Evolutionary conservation across 2,888 invertebrate species (phyloP), one percentile per base, ranked within the genome.

Genomic region (Tubulanus polymorphus): DNA sequence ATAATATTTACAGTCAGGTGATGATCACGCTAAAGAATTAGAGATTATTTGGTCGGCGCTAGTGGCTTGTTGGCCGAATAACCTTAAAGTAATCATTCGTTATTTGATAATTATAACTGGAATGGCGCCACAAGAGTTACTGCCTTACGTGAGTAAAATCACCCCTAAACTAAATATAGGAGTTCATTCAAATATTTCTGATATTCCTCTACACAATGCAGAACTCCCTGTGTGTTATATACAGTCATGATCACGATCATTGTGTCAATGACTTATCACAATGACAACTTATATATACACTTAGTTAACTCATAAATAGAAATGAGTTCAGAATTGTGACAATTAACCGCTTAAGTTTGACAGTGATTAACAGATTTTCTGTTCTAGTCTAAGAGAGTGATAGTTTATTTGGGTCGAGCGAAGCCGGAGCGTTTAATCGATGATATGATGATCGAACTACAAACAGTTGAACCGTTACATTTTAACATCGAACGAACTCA

Each of bases 31-130:
- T 0, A 89, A 91, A 71, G 96, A 96, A 79, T 89, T 95, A 51
- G 96, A 96, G 79, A 90, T 93, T 74, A 83, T 97, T 35, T 99
- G 99, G 99, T 89, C 92, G 35, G 93, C 93, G 1, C 82, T 99
- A 59, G 95, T 95, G 71, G 87, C 91, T 37, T 93, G 72, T 71
- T 97, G 96, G 91, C 93, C 95, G 0, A 93, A 94, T 78, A 99
- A 99, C 82, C 85, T 99, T 64, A 91, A 93, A 81, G 92, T 97
- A 53, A 94, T 99, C 71, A 88, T 97, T 62, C 87, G 96, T 25
- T 97, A 96, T 81, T 85, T 99, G 62, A 89, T 96, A 70, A 96
- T 97, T 68, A 88, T 97, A 57, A 93, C 93, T 15, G 94, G 95
- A 54, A 91, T 99, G 88, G 93, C 97, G n/a, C 95, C 97, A 10